Evolutionary conservation across 2,888 invertebrate genomes (phyloP).

Genomic region (Hemaris fuciformis): DNA sequence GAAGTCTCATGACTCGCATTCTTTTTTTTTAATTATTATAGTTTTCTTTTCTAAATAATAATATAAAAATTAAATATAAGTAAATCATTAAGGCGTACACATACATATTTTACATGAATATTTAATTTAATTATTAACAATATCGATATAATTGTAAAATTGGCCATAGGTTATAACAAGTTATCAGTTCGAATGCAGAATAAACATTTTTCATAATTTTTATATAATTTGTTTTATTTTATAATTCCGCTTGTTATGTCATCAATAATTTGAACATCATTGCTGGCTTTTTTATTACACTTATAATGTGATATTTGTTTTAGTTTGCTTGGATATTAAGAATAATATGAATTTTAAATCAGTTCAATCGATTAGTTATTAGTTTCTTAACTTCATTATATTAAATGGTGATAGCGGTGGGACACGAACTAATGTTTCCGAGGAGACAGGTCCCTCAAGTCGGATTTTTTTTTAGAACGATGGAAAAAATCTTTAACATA

Average conservation of each 20-base stretch:
- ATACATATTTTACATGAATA: constrained; percentile 80
- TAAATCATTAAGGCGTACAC: constrained; percentile 78
- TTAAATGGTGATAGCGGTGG: no score
- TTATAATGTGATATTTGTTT: no score
- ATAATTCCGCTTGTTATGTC: not conserved
- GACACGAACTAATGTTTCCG: no score
- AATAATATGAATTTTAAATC: no score
- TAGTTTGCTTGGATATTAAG: no score
- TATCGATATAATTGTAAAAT: constrained; percentile 81
- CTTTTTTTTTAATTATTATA: constrained; percentile 66
- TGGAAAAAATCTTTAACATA: no score
- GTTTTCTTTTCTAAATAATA: constrained; percentile 70
- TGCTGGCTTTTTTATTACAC: no score
- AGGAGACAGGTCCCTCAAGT: no score
- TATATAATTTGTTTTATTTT: constrained; percentile 65
- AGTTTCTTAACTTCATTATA: no score
- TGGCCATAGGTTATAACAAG: constrained; percentile 81
- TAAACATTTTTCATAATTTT: constrained; percentile 82
- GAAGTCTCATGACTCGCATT: constrained; percentile 67
- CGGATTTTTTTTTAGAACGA: no score
- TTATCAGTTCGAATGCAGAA: constrained; percentile 80
- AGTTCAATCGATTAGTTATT: no score
- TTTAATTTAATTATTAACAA: constrained; percentile 81
- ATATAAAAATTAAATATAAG: constrained; percentile 80
- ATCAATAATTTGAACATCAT: not conserved